Evolutionary conservation across 2,797 vertebrate species (phyloP), one percentile per base, ranked within the genome.

Genomic region (Taenioides sp.): DNA sequence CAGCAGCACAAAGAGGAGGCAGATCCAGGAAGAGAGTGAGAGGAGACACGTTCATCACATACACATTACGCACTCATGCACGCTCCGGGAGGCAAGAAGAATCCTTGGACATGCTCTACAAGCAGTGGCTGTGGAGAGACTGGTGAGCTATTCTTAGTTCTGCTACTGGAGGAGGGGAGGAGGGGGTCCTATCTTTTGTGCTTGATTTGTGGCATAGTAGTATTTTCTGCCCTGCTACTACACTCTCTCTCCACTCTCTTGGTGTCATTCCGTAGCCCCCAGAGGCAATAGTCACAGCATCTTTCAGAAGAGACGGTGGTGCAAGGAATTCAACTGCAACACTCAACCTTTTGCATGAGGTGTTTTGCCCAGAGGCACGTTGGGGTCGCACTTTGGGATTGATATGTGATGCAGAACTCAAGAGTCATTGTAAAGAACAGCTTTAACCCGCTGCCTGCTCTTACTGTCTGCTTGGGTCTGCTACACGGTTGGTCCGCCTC

Each of bases 371-470:
- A 31, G 65, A 49, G 81, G 65, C 59, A 57, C 70, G 50, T 68
- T 65, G 64, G 77, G 75, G 68, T 54, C 77, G 50, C 54, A 47
- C 63, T 76, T 69, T 79, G 68, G 69, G 74, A 80, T 75, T 27
- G 84, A 88, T 79, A 72, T 83, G 87, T 86, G 88, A 89, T 90
- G 92, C 90, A 92, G 90, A 87, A 91, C 87, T 89, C 89, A 88
- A 85, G 87, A 93, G 89, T 93, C 92, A 91, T 93, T 93, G 93
- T 93, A 87, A 88, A 92, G 92, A 93, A 90, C 93, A 92, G 92
- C 87, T 89, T 78, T 79, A 85, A 74, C 88, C 83, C 82, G 68
- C 73, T 86, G 90, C 86, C 86, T 89, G 85, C 86, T 90, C 84
- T 86, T 79, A 80, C 85, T 87, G 89, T 91, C 90, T 91, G 89